Percentiles rank a stretch among this genome's conserved stretches.
Evolutionary conservation across 2,797 vertebrate genomes (phyloP).

Genomic region (Petrocephalus sullivani): DNA sequence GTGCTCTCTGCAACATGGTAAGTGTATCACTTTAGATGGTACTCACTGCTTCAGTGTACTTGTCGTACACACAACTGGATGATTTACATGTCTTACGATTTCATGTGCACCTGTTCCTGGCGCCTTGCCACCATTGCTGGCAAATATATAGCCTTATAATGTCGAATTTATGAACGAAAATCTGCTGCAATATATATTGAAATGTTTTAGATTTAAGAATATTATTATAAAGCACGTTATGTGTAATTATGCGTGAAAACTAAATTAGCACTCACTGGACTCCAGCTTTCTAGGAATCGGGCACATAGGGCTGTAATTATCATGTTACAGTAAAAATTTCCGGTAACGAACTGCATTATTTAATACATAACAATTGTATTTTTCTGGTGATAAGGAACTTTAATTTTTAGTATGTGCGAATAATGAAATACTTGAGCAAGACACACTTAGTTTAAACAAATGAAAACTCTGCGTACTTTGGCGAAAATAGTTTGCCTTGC

Average conservation of each 20-base stretch:
- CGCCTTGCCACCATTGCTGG: background rate
- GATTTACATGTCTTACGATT: background rate
- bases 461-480: background rate
- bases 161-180: background rate
- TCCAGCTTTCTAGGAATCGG: background rate
- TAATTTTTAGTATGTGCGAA: background rate
- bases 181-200: background rate
- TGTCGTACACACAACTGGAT: background rate
- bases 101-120: constrained; percentile 28
- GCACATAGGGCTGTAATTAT: background rate
- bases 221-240: background rate
- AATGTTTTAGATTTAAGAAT: background rate
- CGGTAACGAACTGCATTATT: background rate
- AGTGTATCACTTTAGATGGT: constrained; percentile 43
- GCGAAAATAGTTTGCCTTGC: background rate
- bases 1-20: constrained; percentile 61
- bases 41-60: background rate
- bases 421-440: background rate
- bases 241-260: background rate
- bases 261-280: background rate
- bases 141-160: background rate
- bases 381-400: background rate
- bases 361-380: background rate
- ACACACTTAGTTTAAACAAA: background rate
- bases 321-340: background rate